Conservation (phyloP, 64 coral and sea anemone genomes). For the Trachythela sp. region DNA sequence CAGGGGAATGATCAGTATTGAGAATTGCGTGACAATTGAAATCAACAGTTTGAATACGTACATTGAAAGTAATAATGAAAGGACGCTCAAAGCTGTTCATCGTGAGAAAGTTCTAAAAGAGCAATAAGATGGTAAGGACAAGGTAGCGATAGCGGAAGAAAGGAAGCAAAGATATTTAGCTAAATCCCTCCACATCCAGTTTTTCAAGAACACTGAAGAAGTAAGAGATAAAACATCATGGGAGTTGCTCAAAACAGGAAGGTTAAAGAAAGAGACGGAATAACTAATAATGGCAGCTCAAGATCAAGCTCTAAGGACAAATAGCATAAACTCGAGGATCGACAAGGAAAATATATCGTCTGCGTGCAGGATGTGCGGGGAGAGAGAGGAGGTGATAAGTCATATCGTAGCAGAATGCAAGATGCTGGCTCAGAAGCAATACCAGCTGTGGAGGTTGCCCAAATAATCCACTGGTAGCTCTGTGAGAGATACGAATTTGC, state of each 20-base stretch:
- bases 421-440: too few species aligned
- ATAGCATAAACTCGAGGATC: background rate
- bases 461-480: too few species aligned
- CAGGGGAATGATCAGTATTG: background rate
- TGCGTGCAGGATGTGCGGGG: conserved; percentile 3
- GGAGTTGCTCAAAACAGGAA: background rate
- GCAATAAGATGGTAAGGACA: background rate
- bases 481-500: too few species aligned
- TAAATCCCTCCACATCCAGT: background rate
- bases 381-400: background rate
- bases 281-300: background rate
- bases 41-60: background rate
- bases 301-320: background rate
- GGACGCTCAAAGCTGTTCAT: background rate
- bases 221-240: too few species aligned
- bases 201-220: background rate
- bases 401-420: background rate
- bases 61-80: background rate
- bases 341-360: background rate
- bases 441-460: too few species aligned
- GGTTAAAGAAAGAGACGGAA: conserved; percentile 7
- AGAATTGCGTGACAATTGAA: background rate
- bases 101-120: background rate
- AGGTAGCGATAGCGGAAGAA: background rate
- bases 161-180: background rate